Percentiles rank a stretch among this genome's conserved stretches.
Conservation (phyloP, 2,888 invertebrate genomes). For the Chorisops tibialis region DNA sequence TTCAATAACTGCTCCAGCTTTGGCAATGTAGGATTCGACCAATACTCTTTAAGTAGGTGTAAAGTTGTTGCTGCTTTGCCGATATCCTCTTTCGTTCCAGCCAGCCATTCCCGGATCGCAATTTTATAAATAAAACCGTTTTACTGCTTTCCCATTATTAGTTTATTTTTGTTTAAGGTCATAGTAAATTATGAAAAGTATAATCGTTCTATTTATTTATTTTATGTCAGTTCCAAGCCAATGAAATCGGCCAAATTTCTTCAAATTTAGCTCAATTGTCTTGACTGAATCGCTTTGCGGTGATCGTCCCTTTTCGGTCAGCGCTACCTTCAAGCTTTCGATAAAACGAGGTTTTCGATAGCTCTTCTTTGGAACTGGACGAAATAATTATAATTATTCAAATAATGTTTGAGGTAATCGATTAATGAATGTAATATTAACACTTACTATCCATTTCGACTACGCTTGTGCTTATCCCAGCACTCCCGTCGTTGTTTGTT, state of each 20-base stretch:
- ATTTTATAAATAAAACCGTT: no score
- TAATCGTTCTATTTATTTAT: no score
- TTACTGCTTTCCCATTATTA: no score
- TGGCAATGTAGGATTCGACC: constrained; percentile 78
- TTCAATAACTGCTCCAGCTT: constrained; percentile 79
- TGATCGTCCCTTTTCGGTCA: constrained; percentile 76
- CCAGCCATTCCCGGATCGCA: constrained; percentile 65
- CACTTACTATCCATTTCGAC: constrained; percentile 75
- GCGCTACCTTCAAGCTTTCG: constrained; percentile 82
- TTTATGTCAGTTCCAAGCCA: no score
- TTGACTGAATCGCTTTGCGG: no score
- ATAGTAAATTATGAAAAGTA: not conserved
- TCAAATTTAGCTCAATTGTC: no score
- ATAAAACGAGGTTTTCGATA: constrained; percentile 85
- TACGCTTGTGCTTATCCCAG: constrained; percentile 70
- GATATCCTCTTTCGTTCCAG: constrained; percentile 66
- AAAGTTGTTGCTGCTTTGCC: constrained; percentile 62
- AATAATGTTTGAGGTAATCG: not conserved
- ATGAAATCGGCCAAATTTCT: no score
- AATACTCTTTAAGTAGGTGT: constrained; percentile 75
- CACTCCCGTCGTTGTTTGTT: constrained; percentile 69
- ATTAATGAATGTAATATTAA: not conserved
- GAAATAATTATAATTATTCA: not conserved
- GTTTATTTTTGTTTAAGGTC: not conserved
- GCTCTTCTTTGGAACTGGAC: constrained; percentile 83